Evolutionary conservation across 2,888 invertebrate species (phyloP).

Genomic region (Rotaria socialis): DNA sequence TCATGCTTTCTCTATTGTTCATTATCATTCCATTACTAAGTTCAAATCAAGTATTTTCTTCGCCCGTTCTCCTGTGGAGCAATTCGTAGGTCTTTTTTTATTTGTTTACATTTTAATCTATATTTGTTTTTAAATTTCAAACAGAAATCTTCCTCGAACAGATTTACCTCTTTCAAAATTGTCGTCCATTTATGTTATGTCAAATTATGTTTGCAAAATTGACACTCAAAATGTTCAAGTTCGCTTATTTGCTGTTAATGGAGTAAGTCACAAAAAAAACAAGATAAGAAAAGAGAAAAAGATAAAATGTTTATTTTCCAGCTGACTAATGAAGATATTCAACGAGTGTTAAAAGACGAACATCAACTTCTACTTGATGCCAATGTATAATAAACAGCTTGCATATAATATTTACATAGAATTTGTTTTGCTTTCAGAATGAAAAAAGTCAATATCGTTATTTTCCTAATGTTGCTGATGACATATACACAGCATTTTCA

Average conservation of each 20-base stretch:
- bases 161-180: neutral
- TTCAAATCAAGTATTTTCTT: neutral
- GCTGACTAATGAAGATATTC: conserved; percentile 19
- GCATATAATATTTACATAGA: neutral
- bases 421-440: neutral
- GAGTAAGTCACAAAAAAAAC: neutral
- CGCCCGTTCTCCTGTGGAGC: neutral
- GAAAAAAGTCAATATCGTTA: neutral
- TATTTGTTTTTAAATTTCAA: neutral
- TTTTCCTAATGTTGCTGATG: neutral
- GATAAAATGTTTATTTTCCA: neutral
- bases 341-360: neutral
- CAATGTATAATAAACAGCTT: neutral
- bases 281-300: neutral
- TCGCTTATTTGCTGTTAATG: neutral
- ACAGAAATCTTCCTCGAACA: neutral
- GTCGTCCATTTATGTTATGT: neutral
- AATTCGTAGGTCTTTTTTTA: neutral
- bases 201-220: neutral
- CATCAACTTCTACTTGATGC: neutral
- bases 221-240: neutral
- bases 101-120: neutral
- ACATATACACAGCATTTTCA: neutral
- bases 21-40: neutral
- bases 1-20: neutral